A percentile compares a stretch with the other conserved stretches of the same genome.
Evolutionary conservation across 2,888 invertebrate species (phyloP).

Genomic region (Caenorhabditis sinica): DNA sequence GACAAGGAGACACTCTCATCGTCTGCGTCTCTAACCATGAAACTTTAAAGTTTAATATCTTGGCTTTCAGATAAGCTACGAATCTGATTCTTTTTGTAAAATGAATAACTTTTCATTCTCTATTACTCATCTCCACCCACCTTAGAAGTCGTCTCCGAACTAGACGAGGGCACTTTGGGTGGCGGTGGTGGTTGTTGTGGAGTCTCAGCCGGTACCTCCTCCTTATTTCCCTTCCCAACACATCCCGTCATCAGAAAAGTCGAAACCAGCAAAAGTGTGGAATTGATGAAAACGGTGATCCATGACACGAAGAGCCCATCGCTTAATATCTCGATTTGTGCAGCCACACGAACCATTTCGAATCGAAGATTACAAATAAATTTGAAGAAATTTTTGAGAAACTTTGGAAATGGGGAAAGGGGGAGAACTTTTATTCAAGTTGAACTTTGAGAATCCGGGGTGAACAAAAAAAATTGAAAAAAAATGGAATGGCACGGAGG

Average conservation of each 20-base stretch:
- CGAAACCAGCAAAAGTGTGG: neutral
- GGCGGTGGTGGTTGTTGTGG: neutral
- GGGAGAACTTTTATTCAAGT: neutral
- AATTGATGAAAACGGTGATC: neutral
- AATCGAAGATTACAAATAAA: conserved; percentile 30
- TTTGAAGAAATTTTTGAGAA: neutral
- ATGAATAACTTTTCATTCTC: too few relatives aligned
- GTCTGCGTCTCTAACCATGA: too few relatives aligned
- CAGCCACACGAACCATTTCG: neutral
- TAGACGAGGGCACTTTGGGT: neutral
- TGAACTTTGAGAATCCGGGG: neutral
- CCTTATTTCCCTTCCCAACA: neutral
- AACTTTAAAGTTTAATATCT: too few relatives aligned
- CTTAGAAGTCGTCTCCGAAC: conserved; percentile 5
- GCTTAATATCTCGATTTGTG: neutral
- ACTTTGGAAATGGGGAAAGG: conserved; percentile 10
- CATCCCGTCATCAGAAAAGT: neutral
- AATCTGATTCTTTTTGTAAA: too few relatives aligned
- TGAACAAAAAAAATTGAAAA: neutral
- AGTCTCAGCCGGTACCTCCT: neutral
- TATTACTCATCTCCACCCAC: neutral
- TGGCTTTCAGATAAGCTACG: too few relatives aligned
- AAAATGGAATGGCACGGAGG: conserved; percentile 5
- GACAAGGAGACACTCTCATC: too few relatives aligned
- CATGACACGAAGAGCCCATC: neutral